Evolutionary conservation across 2,113 vertebrate species (phyloP).

Genomic region (Talpa occidentalis): DNA sequence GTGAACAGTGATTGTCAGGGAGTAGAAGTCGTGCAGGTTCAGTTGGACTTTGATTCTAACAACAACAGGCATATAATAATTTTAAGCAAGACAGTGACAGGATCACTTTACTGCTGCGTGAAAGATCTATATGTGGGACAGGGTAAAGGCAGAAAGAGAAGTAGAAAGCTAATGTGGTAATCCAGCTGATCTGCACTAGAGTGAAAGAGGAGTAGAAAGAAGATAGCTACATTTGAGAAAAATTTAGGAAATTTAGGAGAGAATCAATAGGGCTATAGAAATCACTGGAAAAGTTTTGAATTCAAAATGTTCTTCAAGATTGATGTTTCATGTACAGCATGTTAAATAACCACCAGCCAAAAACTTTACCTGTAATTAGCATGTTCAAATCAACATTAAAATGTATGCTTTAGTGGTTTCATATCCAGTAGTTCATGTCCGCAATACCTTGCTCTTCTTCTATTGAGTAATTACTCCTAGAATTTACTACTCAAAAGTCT

Average conservation of each 20-base stretch:
- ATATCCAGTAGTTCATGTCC: neutral
- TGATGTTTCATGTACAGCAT: conserved; percentile 40
- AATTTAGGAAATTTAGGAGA: neutral
- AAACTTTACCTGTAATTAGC: conserved; percentile 14
- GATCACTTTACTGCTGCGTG: neutral
- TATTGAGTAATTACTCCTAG: neutral
- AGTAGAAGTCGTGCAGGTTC: neutral
- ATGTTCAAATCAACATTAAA: conserved; percentile 37
- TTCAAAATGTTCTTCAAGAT: conserved; percentile 52
- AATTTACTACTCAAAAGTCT: conserved; percentile 42
- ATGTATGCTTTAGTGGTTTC: neutral
- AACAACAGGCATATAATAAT: neutral
- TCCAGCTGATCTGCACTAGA: neutral
- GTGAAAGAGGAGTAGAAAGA: neutral
- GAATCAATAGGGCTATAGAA: neutral
- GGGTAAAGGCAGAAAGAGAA: neutral
- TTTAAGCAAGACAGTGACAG: conserved; percentile 11
- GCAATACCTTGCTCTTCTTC: neutral
- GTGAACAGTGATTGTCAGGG: neutral
- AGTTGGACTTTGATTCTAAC: conserved; percentile 5
- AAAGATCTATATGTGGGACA: neutral
- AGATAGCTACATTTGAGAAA: neutral
- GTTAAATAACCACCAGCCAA: conserved; percentile 56
- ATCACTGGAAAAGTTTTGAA: conserved; percentile 23
- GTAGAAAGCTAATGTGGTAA: neutral